phyloP scores from a whole-genome alignment of 1,140 invertebrate species.

The Trichoplusia ni region DNA sequence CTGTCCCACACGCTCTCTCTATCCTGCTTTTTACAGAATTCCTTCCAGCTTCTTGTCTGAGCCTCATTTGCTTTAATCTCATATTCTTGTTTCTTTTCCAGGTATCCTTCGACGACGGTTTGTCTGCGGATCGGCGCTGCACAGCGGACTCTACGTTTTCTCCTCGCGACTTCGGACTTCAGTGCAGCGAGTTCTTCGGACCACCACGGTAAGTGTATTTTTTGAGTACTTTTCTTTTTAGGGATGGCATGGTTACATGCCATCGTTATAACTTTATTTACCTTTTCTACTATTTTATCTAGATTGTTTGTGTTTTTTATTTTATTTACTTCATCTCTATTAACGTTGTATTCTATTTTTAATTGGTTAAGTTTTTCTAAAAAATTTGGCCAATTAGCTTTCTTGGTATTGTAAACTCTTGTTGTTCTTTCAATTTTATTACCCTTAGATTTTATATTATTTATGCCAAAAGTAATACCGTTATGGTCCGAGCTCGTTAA shows the following conservation, averaged over 20 bases:
- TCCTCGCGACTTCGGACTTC: conserved; percentile 12
- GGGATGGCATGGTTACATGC: conserved; percentile 19
- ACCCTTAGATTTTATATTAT: background rate
- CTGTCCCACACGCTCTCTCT: too few relatives aligned
- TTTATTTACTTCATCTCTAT: background rate
- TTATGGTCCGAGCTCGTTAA: conserved; percentile 33
- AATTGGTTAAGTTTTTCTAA: conserved; percentile 2
- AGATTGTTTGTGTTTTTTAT: conserved; percentile 13
- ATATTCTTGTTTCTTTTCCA: conserved; percentile 22
- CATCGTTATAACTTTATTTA: conserved; percentile 1
- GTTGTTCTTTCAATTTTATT: conserved; percentile 28
- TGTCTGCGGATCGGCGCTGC: conserved; percentile 14
- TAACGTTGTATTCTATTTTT: conserved; percentile 3
- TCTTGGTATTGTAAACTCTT: conserved; percentile 37
- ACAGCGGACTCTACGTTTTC: too few relatives aligned
- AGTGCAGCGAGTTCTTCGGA: background rate
- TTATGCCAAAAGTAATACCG: conserved; percentile 15
- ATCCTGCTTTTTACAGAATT: conserved; percentile 32
- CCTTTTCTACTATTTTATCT: background rate
- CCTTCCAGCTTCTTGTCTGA: conserved; percentile 19
- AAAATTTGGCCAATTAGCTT: conserved; percentile 36
- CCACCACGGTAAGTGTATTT: conserved; percentile 35
- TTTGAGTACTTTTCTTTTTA: background rate
- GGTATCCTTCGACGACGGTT: conserved; percentile 23
- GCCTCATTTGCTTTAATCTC: background rate